A percentile compares a stretch with the other conserved stretches of the same genome.
phyloP scores from a whole-genome alignment of 1,140 invertebrate genomes.

The Zaprionus capensis region DNA sequence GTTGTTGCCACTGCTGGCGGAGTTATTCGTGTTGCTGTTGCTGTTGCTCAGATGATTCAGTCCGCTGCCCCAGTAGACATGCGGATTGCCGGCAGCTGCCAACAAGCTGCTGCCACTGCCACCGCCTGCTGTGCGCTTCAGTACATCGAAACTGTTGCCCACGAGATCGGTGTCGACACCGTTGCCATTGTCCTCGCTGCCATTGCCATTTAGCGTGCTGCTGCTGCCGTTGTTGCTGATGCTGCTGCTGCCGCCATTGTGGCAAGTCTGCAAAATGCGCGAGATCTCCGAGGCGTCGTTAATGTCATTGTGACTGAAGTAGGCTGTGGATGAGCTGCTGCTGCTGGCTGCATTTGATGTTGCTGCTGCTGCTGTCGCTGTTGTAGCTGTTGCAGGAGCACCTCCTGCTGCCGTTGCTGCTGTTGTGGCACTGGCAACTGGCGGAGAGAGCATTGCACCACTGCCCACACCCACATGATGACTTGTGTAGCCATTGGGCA shows the following conservation, averaged over 20 bases:
- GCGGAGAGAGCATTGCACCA: conserved; percentile 44
- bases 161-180: conserved; percentile 7
- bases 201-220: conserved; percentile 50
- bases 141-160: conserved; percentile 61
- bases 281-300: conserved; percentile 84
- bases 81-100: conserved; percentile 47
- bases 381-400: conserved; percentile 1
- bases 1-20: background rate
- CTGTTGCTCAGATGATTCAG: conserved; percentile 50
- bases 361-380: conserved; percentile 6
- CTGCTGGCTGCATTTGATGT: conserved; percentile 17
- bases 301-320: conserved; percentile 80
- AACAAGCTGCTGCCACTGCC: background rate
- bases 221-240: background rate
- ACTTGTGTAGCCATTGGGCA: conserved; percentile 63
- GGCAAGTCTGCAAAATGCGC: conserved; percentile 81
- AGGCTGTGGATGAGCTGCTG: conserved; percentile 25
- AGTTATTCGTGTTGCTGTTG: background rate
- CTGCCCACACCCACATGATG: conserved; percentile 11
- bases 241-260: conserved; percentile 60
- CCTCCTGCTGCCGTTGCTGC: conserved; percentile 1
- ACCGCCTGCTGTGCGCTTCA: conserved; percentile 55
- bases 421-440: conserved; percentile 17
- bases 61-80: conserved; percentile 66
- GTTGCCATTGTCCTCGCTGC: conserved; percentile 51